Conservation (phyloP, 2,888 invertebrate species). For the Drosophila helvetica region DNA sequence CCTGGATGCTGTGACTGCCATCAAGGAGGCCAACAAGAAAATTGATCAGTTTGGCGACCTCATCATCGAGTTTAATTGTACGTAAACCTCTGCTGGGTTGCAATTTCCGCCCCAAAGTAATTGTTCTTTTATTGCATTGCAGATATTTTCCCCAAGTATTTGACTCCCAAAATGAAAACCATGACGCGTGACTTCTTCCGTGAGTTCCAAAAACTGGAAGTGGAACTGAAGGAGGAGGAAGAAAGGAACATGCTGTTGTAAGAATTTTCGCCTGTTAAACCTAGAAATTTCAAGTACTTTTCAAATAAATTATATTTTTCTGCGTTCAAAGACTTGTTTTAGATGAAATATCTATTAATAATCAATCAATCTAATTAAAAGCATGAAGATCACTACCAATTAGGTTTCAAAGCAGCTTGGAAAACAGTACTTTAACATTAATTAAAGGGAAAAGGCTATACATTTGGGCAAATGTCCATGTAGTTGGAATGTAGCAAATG, state of each 20-base stretch:
- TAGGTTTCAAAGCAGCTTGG: no score
- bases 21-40: slow-evolving; percentile 84
- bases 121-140: slow-evolving; percentile 75
- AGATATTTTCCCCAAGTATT: slow-evolving; percentile 84
- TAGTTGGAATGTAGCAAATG: no score
- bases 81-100: background rate
- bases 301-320: slow-evolving; percentile 1
- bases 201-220: slow-evolving; percentile 52
- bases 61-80: slow-evolving; percentile 87
- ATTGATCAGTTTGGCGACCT: slow-evolving; percentile 86
- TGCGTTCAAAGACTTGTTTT: background rate
- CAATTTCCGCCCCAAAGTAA: background rate
- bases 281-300: slow-evolving; percentile 14
- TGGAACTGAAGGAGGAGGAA: slow-evolving; percentile 54
- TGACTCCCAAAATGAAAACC: slow-evolving; percentile 84
- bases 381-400: no score
- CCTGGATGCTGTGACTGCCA: slow-evolving; percentile 84
- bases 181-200: slow-evolving; percentile 75
- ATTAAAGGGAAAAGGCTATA: no score
- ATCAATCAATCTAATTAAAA: no score
- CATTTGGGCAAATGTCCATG: no score
- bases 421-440: no score
- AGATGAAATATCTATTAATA: no score
- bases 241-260: background rate
- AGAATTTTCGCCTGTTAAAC: background rate